Conservation (phyloP, 2,113 vertebrate species). For the Trichomycterus rosablanca region DNA sequence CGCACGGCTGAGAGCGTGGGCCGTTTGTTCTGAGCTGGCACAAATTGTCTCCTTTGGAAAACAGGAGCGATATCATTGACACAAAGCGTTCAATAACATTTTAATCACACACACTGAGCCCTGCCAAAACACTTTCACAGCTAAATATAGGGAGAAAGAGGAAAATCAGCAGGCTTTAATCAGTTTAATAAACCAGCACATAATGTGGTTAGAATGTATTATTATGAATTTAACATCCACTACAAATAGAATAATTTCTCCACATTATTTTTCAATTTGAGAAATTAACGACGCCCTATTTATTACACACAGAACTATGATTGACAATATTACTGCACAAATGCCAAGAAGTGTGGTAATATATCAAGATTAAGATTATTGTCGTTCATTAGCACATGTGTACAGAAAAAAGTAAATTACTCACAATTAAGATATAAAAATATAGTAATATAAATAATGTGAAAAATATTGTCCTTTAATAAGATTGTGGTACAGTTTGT, state of each 20-base stretch:
- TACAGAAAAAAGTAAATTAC: no score
- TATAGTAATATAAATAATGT: no score
- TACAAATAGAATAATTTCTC: constrained; percentile 20
- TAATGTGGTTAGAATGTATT: constrained; percentile 36
- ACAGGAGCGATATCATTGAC: constrained; percentile 43
- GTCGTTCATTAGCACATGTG: no score
- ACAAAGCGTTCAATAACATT: constrained; percentile 50
- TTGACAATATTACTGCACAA: no score
- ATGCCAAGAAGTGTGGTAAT: no score
- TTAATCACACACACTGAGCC: constrained; percentile 39
- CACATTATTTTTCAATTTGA: background rate
- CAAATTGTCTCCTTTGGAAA: constrained; percentile 42
- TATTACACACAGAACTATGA: no score
- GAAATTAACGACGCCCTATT: background rate
- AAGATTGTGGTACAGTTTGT: no score
- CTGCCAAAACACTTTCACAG: constrained; percentile 43
- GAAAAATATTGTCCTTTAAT: no score
- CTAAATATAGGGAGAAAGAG: constrained; percentile 39
- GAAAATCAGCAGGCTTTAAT: constrained; percentile 21
- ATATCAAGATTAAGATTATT: no score
- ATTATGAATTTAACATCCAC: constrained; percentile 27
- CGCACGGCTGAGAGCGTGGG: constrained; percentile 33
- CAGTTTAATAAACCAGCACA: constrained; percentile 33
- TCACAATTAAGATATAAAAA: no score
- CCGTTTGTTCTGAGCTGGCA: constrained; percentile 38